phyloP scores from a whole-genome alignment of 1,140 invertebrate species.

The Bombus pyrosoma region DNA sequence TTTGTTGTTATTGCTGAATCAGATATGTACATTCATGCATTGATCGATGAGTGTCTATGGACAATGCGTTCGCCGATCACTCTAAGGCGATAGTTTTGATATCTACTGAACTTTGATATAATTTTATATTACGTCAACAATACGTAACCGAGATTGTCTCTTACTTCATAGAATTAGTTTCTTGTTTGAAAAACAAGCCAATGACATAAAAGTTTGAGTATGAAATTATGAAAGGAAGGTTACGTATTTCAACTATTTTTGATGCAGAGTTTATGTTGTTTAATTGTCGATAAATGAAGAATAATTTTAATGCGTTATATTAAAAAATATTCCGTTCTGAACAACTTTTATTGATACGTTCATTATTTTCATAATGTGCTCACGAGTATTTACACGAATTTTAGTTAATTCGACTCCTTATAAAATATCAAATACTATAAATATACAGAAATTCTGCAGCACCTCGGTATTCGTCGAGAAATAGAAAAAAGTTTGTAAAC shows the following conservation, averaged over 20 bases:
- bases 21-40: background rate
- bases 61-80: background rate
- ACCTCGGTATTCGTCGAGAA: background rate
- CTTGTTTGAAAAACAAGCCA: background rate
- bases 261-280: background rate
- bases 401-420: background rate
- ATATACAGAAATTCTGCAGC: conserved; percentile 21
- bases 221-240: background rate
- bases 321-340: conserved; percentile 2
- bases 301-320: background rate
- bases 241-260: no score
- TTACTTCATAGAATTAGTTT: background rate
- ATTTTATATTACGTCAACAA: no score
- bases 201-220: background rate
- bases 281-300: background rate
- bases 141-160: background rate
- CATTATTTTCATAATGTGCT: conserved; percentile 24
- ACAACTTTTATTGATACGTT: conserved; percentile 29
- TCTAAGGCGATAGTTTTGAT: background rate
- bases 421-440: conserved; percentile 56
- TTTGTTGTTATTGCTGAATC: background rate
- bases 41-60: background rate
- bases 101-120: background rate
- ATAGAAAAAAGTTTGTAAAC: background rate
- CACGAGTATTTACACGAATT: conserved; percentile 33